Conservation (phyloP, 2,113 vertebrate genomes). For the Platanista minor region DNA sequence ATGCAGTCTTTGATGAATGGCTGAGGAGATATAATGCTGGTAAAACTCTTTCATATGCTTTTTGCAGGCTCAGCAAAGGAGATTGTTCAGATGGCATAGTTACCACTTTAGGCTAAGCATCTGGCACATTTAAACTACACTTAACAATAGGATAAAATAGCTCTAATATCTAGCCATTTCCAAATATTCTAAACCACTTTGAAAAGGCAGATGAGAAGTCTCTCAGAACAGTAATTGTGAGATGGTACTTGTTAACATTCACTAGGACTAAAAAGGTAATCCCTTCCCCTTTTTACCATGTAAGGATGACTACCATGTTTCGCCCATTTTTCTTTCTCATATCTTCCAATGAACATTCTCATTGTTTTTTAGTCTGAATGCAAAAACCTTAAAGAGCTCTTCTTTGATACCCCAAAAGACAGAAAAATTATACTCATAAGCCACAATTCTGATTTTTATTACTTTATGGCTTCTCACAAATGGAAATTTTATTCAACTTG, state of each 20-base stretch:
- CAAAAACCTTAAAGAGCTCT: neutral
- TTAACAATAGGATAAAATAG: neutral
- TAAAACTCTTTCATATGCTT: constrained; percentile 69
- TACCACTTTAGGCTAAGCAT: neutral
- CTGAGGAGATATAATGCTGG: constrained; percentile 90
- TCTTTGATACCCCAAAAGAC: neutral
- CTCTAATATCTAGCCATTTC: neutral
- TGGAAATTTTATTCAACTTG: constrained; percentile 21
- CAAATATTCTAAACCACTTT: neutral
- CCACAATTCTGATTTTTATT: neutral
- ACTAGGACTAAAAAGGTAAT: neutral
- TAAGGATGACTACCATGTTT: neutral
- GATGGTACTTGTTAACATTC: neutral
- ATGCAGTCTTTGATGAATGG: constrained; percentile 98
- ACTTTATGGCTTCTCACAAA: neutral
- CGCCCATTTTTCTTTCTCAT: neutral
- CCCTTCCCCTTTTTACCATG: neutral
- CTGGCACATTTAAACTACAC: neutral
- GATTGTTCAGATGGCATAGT: neutral
- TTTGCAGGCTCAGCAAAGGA: neutral
- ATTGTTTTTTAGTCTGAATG: neutral
- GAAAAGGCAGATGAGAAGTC: neutral
- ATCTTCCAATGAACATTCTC: neutral
- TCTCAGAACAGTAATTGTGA: neutral
- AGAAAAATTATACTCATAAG: neutral